Base-by-base conservation (phyloP, 37 sponge, comb jelly and placozoan genomes). In the Eunapius fragilis region DNA sequence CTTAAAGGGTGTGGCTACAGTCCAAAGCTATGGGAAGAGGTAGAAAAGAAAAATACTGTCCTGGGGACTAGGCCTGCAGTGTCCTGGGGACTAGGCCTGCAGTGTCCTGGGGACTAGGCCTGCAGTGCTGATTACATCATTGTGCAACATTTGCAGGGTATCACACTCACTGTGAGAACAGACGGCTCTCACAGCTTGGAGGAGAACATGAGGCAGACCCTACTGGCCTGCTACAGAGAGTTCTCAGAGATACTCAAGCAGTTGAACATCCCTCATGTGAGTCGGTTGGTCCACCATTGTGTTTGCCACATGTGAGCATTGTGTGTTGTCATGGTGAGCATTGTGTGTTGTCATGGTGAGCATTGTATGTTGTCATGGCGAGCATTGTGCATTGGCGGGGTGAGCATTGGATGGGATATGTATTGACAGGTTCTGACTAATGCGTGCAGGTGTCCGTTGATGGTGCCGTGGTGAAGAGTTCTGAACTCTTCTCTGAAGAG, bases 141-240 rank as follows among this genome's bases (percentile, higher is more conserved):
- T n/a, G n/a, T n/a, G n/a, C n/a, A n/a, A n/a, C n/a, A 41, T 41
- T 41, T 41, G 3, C 41, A 41, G 41, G 41, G 41, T 9, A 41
- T 41, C 6, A 41, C 41, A 6, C 41, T 87, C 25, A 73, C 84
- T 27, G 88, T 94, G 47, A 79, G n/a, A 28, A 94, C 95, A 25
- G 93, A 91, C 76, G 92, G 95, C 22, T 76, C 89, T 25, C 82
- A 47, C 45, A 94, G 95, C 68, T 77, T 94, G 34, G 90, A 94
- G 84, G 92, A 94, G 80, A 94, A 94, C 84, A 80, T 94, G 87
- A 78, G 95, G 36, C 95, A 94, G 75, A 84, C 89, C 34, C 77
- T 94, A 9, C 72, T 94, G 45, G 92, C 92, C 25, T 92, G 89
- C 84, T 94, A 87, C 79, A 69, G 72, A 14, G 89, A 94, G 79